These are phyloP conservation scores for Calephelis perditalis DNA, from an alignment of 2,888 invertebrate genomes.

Conservation along the genomic window DNA sequence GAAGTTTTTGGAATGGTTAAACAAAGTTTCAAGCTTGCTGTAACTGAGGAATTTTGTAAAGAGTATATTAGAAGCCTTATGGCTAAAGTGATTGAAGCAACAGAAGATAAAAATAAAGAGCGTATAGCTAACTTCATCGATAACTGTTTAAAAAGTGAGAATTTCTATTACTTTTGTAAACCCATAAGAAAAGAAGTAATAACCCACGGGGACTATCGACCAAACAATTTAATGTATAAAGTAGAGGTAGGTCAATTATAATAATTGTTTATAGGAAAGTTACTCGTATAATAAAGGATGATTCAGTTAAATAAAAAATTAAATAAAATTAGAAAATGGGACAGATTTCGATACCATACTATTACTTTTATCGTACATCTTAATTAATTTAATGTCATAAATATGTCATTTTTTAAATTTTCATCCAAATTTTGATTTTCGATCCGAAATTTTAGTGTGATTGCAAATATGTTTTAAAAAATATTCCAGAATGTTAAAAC, in stretches of 20 bases:
- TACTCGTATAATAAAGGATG: too few species aligned
- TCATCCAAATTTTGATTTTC: too few species aligned
- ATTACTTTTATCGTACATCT: too few species aligned
- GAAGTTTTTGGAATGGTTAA: slow-evolving; percentile 4
- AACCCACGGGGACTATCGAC: slow-evolving; percentile 41
- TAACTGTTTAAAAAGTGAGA: slow-evolving; percentile 4
- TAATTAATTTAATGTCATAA: too few species aligned
- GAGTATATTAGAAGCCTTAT: slow-evolving; percentile 3
- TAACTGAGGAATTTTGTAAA: background rate
- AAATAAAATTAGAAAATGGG: too few species aligned
- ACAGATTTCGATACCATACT: too few species aligned
- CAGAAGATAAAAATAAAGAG: slow-evolving; percentile 8
- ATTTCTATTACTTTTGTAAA: slow-evolving; percentile 4
- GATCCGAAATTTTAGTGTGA: too few species aligned
- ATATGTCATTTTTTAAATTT: too few species aligned
- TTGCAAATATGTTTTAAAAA: too few species aligned
- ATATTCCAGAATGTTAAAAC: too few species aligned
- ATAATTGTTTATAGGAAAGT: too few species aligned
- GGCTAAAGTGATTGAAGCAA: slow-evolving; percentile 10
- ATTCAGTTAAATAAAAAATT: too few species aligned
- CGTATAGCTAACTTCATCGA: slow-evolving; percentile 2
- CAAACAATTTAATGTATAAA: slow-evolving; percentile 38
- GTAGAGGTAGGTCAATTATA: background rate
- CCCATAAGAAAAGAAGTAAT: slow-evolving; percentile 35
- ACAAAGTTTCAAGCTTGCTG: background rate